Conservation (phyloP, 2,888 invertebrate genomes). For the Himalopsyche anomala region DNA sequence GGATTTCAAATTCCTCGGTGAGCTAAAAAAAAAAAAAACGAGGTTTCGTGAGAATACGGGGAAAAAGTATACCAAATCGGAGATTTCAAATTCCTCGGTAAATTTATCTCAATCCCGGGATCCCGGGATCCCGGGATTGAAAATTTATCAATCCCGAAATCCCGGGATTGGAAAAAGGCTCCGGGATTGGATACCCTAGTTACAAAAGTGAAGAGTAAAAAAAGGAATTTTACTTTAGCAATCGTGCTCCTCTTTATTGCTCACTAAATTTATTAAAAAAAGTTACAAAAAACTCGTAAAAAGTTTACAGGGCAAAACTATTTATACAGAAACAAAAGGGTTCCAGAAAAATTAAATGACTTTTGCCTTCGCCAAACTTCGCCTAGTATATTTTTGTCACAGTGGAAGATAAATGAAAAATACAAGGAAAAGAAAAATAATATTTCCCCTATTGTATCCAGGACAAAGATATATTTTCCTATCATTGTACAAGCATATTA, state of each 20-base stretch:
- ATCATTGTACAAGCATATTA: slow-evolving; percentile 49
- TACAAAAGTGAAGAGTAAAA: too few species aligned
- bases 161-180: too few species aligned
- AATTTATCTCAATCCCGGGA: too few species aligned
- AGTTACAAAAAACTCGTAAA: slow-evolving; percentile 3
- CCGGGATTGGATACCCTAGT: too few species aligned
- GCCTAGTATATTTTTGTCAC: neutral
- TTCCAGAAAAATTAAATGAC: slow-evolving; percentile 20
- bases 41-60: too few species aligned
- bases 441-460: neutral
- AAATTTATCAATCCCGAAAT: too few species aligned
- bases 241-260: neutral
- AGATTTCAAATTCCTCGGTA: too few species aligned
- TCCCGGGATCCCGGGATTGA: too few species aligned
- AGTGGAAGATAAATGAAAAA: neutral
- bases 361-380: slow-evolving; percentile 8
- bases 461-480: slow-evolving; percentile 54
- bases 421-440: neutral
- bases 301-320: slow-evolving; percentile 1
- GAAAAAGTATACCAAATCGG: too few species aligned
- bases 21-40: too few species aligned
- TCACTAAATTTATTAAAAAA: neutral
- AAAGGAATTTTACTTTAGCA: neutral
- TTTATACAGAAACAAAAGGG: slow-evolving; percentile 34
- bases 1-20: too few species aligned